Evolutionary conservation across 2,797 vertebrate genomes (phyloP).

Genomic region (Staurois parvus): DNA sequence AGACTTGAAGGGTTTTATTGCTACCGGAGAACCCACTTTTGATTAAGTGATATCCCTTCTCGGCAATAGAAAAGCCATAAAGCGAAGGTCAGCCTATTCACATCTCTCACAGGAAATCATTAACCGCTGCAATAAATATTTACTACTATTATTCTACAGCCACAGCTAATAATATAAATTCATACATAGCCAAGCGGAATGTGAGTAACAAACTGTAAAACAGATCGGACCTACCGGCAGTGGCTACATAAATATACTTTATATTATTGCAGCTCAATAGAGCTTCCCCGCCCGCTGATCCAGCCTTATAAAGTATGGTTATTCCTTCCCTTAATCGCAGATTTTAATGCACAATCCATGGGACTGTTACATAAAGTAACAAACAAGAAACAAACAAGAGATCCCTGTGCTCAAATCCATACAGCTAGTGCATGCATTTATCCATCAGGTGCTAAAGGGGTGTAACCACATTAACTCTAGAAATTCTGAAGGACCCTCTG

Average conservation of each 20-base stretch:
- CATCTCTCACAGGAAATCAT: constrained; percentile 51
- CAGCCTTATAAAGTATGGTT: neutral
- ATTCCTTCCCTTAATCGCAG: neutral
- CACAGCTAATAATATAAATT: constrained; percentile 27
- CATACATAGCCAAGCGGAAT: constrained; percentile 20
- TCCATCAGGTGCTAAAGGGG: too few species aligned
- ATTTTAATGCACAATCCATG: neutral
- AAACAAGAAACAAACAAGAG: too few species aligned
- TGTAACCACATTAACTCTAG: too few species aligned
- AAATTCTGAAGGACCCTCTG: too few species aligned
- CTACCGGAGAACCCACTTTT: constrained; percentile 19
- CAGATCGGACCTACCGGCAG: neutral
- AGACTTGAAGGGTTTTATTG: too few species aligned
- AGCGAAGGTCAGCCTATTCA: constrained; percentile 53
- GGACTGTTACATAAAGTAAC: too few species aligned
- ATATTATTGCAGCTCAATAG: constrained; percentile 32
- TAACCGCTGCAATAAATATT: constrained; percentile 60
- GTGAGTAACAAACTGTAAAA: neutral
- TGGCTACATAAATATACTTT: constrained; percentile 36
- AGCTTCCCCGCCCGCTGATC: neutral
- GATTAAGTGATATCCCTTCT: constrained; percentile 37
- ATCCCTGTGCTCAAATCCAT: too few species aligned
- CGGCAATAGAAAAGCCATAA: constrained; percentile 55
- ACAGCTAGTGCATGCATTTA: too few species aligned
- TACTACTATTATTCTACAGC: constrained; percentile 57